Evolutionary conservation across 2,113 vertebrate species (phyloP), one percentile per base, ranked within the genome.

Genomic region (Bettongia penicillata): DNA sequence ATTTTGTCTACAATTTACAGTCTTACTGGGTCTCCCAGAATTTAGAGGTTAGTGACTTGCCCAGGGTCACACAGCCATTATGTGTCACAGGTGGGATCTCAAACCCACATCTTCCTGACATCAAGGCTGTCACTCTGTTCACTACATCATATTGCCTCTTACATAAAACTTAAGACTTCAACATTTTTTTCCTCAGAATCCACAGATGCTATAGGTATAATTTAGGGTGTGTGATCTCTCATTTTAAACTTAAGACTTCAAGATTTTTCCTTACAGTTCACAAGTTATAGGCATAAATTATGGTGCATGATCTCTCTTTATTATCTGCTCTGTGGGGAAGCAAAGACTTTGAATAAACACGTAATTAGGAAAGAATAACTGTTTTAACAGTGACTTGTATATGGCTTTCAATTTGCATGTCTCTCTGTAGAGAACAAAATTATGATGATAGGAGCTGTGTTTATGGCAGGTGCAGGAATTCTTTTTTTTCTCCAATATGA

Each of bases 261-360:
- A 43, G n/a, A 84, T 8, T 23, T 8, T 84, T 90, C 90, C 90
- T 50, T 48, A 90, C 48, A 50, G 50, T 28, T 49, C 22, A 84
- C 48, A n/a, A 14, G 47, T 90, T 50, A 90, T 16, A 90, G 49
- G 53, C 53, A 91, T 95, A 92, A 97, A 94, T 92, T 91, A 43
- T 19, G 93, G 14, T 90, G 50, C 47, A 28, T 95, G 68, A 91
- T 55, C 89, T 95, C 53, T 55, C 8, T 53, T 28, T 55, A 53
- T 43, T 77, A 68, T 51, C 91, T 91, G 92, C n/a, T 91, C 94
- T 8, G 3, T 49, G n/a, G 49, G 51, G 28, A 48, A 96, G 50
- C 55, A 96, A 95, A 96, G 84, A 61, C 52, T 47, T 53, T 89
- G 77, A 93, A 22, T 61, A 91, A 95, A 94, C 57, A 92, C 89